These are phyloP conservation scores for Ctenochaetus hawaiiensis DNA, from an alignment of 2,797 vertebrate genomes.

Conservation along the genomic window DNA sequence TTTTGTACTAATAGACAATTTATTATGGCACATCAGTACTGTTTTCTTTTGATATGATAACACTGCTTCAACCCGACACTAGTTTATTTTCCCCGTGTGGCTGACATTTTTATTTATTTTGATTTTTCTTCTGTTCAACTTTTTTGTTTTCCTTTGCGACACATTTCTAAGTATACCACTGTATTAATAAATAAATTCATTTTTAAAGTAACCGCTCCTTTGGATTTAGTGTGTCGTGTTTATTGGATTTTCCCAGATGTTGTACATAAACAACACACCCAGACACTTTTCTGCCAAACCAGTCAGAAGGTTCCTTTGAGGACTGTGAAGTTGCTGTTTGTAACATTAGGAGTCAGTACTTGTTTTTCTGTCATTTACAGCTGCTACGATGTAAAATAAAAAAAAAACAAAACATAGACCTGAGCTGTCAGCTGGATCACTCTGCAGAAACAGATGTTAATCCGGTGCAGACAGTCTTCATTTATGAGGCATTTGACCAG, in stretches of 20 bases:
- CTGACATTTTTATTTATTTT: conserved; percentile 88
- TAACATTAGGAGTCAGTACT: background rate
- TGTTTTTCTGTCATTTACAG: conserved; percentile 1
- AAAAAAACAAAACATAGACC: background rate
- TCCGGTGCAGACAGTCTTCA: background rate
- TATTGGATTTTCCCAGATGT: conserved; percentile 40
- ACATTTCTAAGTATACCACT: conserved; percentile 98
- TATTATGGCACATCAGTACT: conserved; percentile 98
- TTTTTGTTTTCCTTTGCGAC: conserved; percentile 89
- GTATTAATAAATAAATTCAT: conserved; percentile 98
- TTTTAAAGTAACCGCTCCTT: conserved; percentile 92
- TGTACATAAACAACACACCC: conserved; percentile 32
- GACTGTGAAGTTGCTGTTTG: conserved; percentile 2
- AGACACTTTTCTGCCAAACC: background rate
- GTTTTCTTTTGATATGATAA: conserved; percentile 96
- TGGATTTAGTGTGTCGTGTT: conserved; percentile 25
- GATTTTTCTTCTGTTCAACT: conserved; percentile 71
- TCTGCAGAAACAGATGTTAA: background rate
- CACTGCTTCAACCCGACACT: conserved; percentile 94
- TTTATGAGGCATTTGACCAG: background rate
- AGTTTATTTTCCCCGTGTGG: conserved; percentile 91
- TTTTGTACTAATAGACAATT: conserved; percentile 99
- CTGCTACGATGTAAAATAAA: conserved; percentile 16
- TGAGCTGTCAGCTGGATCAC: background rate
- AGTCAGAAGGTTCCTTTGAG: conserved; percentile 13